These are phyloP conservation scores for Copidosoma floridanum DNA, from an alignment of 1,140 invertebrate species.

Conservation along the genomic window DNA sequence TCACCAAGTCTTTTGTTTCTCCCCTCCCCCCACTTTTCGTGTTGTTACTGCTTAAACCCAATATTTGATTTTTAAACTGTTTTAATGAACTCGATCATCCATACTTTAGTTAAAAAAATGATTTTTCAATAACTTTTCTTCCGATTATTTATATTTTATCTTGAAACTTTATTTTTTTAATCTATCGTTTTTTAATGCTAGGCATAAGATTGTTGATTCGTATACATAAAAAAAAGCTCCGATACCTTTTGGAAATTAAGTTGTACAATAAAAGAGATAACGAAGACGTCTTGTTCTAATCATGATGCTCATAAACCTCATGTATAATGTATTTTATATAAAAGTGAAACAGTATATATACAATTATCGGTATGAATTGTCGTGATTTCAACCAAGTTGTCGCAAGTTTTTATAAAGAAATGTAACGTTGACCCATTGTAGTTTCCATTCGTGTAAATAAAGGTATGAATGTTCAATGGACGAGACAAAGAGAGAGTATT, in stretches of 20 bases:
- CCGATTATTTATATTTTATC: background rate
- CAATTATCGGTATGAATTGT: background rate
- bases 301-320: conserved; percentile 15
- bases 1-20: too few species aligned
- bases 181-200: background rate
- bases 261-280: conserved; percentile 5
- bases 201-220: background rate
- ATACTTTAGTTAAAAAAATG: too few species aligned
- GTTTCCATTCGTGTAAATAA: conserved; percentile 42
- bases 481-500: conserved; percentile 1
- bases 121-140: background rate
- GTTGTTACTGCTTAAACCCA: too few species aligned
- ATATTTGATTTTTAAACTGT: too few species aligned
- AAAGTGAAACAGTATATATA: conserved; percentile 9
- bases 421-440: conserved; percentile 9
- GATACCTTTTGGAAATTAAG: background rate
- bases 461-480: conserved; percentile 40
- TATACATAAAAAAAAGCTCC: background rate
- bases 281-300: background rate
- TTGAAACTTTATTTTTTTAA: background rate
- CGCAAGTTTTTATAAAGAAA: conserved; percentile 15
- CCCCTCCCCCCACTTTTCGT: too few species aligned
- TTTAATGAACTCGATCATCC: too few species aligned
- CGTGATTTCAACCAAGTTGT: conserved; percentile 19
- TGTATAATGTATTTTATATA: conserved; percentile 20